A percentile compares a stretch with the other conserved stretches of the same genome.
Evolutionary conservation across 2,113 vertebrate species (phyloP).

Genomic region (Gallinago media): DNA sequence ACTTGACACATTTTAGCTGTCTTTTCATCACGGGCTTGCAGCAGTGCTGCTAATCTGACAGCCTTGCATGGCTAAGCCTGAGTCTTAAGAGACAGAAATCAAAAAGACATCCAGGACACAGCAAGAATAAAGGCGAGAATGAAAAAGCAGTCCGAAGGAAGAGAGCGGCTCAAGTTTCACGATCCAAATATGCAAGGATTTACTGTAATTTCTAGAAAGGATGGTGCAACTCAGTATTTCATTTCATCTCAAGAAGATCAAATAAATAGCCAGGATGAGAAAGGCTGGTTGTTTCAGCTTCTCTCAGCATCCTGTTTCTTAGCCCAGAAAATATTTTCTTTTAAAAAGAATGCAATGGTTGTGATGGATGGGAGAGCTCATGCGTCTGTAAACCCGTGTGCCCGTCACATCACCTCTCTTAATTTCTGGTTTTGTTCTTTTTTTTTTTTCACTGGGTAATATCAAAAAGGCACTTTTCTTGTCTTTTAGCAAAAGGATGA

Average conservation of each 20-base stretch:
- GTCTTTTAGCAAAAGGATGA: not conserved
- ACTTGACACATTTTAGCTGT: not conserved
- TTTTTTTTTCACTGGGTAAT: not conserved
- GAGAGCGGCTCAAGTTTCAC: not conserved
- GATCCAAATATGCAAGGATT: not conserved
- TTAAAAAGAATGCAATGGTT: not conserved
- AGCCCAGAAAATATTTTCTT: not conserved
- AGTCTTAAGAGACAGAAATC: not conserved
- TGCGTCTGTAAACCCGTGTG: not conserved
- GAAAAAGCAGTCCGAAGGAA: not conserved
- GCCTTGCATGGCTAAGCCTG: not conserved
- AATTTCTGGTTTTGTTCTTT: not conserved
- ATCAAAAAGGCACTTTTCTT: not conserved
- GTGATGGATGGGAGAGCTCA: not conserved
- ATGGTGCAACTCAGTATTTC: not conserved
- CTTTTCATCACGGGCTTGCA: not conserved
- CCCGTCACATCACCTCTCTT: not conserved
- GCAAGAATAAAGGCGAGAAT: not conserved
- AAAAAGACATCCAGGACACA: not conserved
- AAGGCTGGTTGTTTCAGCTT: not conserved
- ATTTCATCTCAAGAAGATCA: not conserved
- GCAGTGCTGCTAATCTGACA: not conserved
- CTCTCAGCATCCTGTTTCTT: not conserved
- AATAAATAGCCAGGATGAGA: not conserved
- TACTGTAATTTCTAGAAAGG: constrained; percentile 5